phyloP scores from a whole-genome alignment of 1,140 invertebrate genomes.

The Drosophila kohkoa region DNA sequence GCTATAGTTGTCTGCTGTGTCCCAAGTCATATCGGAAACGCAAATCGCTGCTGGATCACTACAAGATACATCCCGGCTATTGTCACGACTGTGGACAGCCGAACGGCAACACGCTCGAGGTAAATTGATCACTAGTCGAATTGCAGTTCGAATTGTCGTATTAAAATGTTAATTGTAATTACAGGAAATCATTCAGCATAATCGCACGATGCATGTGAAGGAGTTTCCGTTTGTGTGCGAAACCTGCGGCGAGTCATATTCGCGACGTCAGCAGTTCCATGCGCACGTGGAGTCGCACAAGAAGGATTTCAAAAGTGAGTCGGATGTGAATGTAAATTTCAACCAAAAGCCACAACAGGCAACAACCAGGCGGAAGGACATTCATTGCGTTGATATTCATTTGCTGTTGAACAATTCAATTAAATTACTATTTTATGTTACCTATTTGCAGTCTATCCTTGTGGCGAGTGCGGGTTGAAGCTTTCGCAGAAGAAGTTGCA shows the following conservation, averaged over 20 bases:
- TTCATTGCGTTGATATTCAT: neutral
- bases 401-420: neutral
- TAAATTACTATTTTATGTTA: too few relatives aligned
- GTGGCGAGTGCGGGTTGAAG: constrained; percentile 78
- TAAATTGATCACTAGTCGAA: constrained; percentile 10
- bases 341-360: constrained; percentile 31
- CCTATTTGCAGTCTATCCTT: constrained; percentile 67
- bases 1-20: constrained; percentile 78
- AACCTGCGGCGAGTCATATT: constrained; percentile 84
- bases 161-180: constrained; percentile 8
- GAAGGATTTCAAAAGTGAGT: constrained; percentile 85
- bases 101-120: constrained; percentile 80
- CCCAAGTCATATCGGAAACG: constrained; percentile 82
- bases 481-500: constrained; percentile 81
- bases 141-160: neutral
- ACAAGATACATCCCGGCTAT: constrained; percentile 83
- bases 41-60: constrained; percentile 81
- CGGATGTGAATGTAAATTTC: constrained; percentile 80
- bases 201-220: constrained; percentile 79
- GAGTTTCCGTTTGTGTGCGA: constrained; percentile 84
- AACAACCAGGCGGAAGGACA: neutral
- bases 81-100: constrained; percentile 83
- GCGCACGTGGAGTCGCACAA: constrained; percentile 84
- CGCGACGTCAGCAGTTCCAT: constrained; percentile 81
- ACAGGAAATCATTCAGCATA: constrained; percentile 82